Base-by-base conservation (phyloP, 37 sponge, comb jelly and placozoan genomes). In the Trichoplax adhaerens region DNA sequence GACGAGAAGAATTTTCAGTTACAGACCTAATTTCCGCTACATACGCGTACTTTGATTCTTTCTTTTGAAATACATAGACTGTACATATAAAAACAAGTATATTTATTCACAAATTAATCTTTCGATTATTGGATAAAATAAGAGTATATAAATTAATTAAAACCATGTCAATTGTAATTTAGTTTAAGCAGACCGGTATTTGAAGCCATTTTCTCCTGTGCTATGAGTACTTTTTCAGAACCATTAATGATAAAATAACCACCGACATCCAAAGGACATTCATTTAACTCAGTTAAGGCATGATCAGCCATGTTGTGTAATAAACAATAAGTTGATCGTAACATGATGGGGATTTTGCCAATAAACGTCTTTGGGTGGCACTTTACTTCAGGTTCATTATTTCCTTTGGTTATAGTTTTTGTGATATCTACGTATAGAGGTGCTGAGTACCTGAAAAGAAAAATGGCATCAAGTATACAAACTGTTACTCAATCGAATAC, bases 161-260 rank as follows among this genome's bases (percentile, higher is more conserved):
- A 29, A 29, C 29, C 29, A 29, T 29, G 29, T 29, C 29, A 29
- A 29, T 29, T 29, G 29, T 29, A 29, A 29, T 29, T 29, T 29
- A 29, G 29, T 29, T 29, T 29, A 29, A 29, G 29, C 29, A 29
- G 29, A 29, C 29, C 29, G 29, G 29, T 85, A 75, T 98, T 98
- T 12, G 99, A 93, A 49, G 94, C 95, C 99, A 98, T 98, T 67
- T 98, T 98, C 77, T 98, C 99, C 66, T 98, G 99, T 12, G 99
- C 99, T 56, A 98, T 98, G 54, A 98, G 83, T 6, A 98, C 83
- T 68, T 98, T 98, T 79, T 98, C 99, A 5, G 99, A 93, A 29
- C 99, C 99, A 55, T 98, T 98, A 72, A 98, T 89, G 52, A 98
- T 78, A 73, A 98, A 98, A 66, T 98, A 98, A 51, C 99, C 99